Evolutionary conservation across 2,797 vertebrate genomes (phyloP), one percentile per base, ranked within the genome.

Genomic region (Falco naumanni): DNA sequence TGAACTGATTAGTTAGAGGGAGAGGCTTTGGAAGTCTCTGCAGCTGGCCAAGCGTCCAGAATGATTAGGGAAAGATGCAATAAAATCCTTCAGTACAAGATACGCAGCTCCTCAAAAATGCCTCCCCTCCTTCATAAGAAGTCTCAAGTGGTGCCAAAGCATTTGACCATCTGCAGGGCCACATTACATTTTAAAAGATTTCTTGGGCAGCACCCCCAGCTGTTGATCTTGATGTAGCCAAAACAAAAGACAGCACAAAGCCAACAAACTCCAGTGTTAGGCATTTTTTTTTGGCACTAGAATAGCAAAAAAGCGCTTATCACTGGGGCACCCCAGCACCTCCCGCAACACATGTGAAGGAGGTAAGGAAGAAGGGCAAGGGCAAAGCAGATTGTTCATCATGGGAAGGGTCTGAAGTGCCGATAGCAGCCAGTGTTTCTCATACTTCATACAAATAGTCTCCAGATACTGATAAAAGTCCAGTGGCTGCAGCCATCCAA

Each of bases 231-330:
- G 37, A 4, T 41, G 68, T 21, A 92, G 89, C 50, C 92, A 94
- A 92, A 94, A 96, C 94, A 94, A 68, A 16, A 91, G 39, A 28
- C n/a, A 65, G 29, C 21, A 43, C 28, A 65, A 91, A 39, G 61
- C 69, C 26, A 75, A 2, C 53, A 45, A 20, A 54, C 21, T 41
- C 68, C 56, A 54, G 13, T 1, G 18, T 11, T 18, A 43, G 60
- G 48, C 47, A 10, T 29, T 7, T 66, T 34, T 34, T 39, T 63
- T 66, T 85, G 82, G 81, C 34, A 16, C 34, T 66, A 4, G 11
- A 12, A 25, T 3, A 16, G 31, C 2, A 51, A 69, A 74, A 85
- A 80, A 77, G 11, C 45, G 4, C 64, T 89, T 82, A 45, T 69
- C 59, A 17, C 8, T 7, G 39, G 28, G 45, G 43, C 43, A 53